Conservation (phyloP, 1,140 invertebrate species). For the Grapholita molesta region DNA sequence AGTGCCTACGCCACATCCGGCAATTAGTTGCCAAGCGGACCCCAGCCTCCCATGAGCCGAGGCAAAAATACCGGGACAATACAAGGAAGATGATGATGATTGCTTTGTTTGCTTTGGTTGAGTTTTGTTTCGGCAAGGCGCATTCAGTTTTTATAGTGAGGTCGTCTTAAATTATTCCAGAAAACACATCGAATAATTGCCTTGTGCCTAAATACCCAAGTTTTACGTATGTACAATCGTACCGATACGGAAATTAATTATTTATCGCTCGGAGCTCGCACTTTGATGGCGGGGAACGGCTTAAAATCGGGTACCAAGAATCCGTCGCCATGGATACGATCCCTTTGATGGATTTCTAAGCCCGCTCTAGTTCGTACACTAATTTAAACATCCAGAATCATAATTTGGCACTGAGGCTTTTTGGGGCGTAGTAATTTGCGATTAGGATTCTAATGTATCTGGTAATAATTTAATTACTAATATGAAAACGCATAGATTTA, state of each 20-base stretch:
- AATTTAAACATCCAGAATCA: slow-evolving; percentile 34
- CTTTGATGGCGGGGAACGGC: slow-evolving; percentile 54
- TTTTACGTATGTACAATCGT: slow-evolving; percentile 9
- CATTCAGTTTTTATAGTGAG: not conserved
- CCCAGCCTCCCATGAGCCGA: too few relatives aligned
- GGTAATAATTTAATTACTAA: too few relatives aligned
- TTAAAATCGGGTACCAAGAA: slow-evolving; percentile 36
- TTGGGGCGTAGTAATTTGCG: not conserved
- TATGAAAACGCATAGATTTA: too few relatives aligned
- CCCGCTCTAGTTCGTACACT: slow-evolving; percentile 22
- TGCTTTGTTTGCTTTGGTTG: too few relatives aligned
- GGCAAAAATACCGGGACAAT: too few relatives aligned
- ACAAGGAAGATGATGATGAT: too few relatives aligned
- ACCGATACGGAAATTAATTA: slow-evolving; percentile 25
- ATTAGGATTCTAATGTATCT: not conserved
- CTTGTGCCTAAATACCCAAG: not conserved
- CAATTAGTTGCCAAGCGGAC: too few relatives aligned
- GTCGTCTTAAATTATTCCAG: not conserved
- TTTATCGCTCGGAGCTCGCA: slow-evolving; percentile 32
- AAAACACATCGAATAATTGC: not conserved
- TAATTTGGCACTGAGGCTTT: slow-evolving; percentile 4
- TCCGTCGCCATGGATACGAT: slow-evolving; percentile 57
- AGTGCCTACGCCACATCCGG: too few relatives aligned
- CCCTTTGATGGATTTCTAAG: slow-evolving; percentile 38
- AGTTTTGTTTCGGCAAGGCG: not conserved